Percentiles rank a stretch among this genome's conserved stretches.
Conservation (phyloP, 2,888 invertebrate genomes). For the Criorhina ranunculi region DNA sequence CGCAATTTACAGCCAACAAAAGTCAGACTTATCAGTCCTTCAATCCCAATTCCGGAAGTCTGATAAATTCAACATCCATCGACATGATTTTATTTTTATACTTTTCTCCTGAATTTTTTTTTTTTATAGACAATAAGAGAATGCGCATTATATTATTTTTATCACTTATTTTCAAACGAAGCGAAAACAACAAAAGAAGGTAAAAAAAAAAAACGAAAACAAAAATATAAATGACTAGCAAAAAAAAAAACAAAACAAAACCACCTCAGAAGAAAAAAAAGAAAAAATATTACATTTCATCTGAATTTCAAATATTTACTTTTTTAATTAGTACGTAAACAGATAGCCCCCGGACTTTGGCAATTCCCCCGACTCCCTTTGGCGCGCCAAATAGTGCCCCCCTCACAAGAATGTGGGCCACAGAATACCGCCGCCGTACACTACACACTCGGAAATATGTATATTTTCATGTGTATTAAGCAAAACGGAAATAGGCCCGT, state of each 20-base stretch:
- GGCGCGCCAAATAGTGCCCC: not conserved
- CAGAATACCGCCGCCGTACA: slow-evolving; percentile 1
- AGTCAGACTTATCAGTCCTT: slow-evolving; percentile 17
- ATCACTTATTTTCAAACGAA: slow-evolving; percentile 56
- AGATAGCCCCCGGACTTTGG: slow-evolving; percentile 22
- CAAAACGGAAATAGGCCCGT: slow-evolving; percentile 70
- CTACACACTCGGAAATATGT: slow-evolving; percentile 45
- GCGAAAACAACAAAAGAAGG: slow-evolving; percentile 47
- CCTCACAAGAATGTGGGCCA: slow-evolving; percentile 48
- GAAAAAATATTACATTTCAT: slow-evolving; percentile 54
- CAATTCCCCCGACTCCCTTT: slow-evolving; percentile 21
- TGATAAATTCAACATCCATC: slow-evolving; percentile 17
- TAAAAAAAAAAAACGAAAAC: slow-evolving; percentile 9
- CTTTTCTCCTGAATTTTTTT: slow-evolving; percentile 23
- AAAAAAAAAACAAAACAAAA: slow-evolving; percentile 1
- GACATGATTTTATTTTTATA: slow-evolving; percentile 18
- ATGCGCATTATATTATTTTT: slow-evolving; percentile 63
- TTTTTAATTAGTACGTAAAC: slow-evolving; percentile 61
- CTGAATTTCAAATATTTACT: slow-evolving; percentile 66
- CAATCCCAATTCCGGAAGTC: slow-evolving; percentile 46
- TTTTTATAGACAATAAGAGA: slow-evolving; percentile 42
- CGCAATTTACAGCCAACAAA: slow-evolving; percentile 24
- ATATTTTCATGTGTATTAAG: slow-evolving; percentile 43
- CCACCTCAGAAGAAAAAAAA: not conserved
- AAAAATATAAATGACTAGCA: slow-evolving; percentile 4